A percentile compares a stretch with the other conserved stretches of the same genome.
phyloP scores from a whole-genome alignment of 2,888 invertebrate species.

The Drosophila acutilabella region DNA sequence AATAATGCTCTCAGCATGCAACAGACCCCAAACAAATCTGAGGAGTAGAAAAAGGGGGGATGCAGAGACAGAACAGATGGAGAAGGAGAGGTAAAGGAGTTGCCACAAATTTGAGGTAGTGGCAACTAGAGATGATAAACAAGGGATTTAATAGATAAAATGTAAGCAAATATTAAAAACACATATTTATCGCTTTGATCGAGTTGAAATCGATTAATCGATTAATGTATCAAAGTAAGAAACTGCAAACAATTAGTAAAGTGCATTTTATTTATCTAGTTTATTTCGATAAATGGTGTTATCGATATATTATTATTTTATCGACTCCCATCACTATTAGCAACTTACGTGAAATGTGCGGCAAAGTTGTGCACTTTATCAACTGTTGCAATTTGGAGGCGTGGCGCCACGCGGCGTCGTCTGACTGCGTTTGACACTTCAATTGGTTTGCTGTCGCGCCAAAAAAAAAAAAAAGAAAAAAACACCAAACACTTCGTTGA shows the following conservation, averaged over 20 bases:
- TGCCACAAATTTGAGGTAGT: slow-evolving; percentile 9
- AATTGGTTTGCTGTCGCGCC: slow-evolving; percentile 69
- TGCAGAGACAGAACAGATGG: no score
- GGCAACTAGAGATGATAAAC: background rate
- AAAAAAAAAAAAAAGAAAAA: slow-evolving; percentile 9
- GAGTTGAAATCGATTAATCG: no score
- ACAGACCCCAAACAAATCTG: background rate
- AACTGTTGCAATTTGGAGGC: slow-evolving; percentile 70
- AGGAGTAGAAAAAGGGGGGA: background rate
- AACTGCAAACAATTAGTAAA: no score
- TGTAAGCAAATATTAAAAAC: no score
- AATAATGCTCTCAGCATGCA: slow-evolving; percentile 59
- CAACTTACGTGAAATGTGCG: background rate
- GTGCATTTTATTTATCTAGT: no score
- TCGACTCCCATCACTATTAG: background rate
- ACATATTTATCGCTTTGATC: no score
- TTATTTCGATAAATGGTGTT: no score
- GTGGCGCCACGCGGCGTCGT: slow-evolving; percentile 72
- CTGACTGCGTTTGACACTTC: slow-evolving; percentile 71
- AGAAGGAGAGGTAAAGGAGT: background rate
- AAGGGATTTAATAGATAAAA: background rate
- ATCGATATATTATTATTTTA: background rate
- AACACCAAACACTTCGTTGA: slow-evolving; percentile 22
- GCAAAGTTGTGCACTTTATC: slow-evolving; percentile 70
- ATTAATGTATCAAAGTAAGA: no score